phyloP scores from a whole-genome alignment of 2,113 vertebrate species.

The Sinocyclocheilus maitianheensis region DNA sequence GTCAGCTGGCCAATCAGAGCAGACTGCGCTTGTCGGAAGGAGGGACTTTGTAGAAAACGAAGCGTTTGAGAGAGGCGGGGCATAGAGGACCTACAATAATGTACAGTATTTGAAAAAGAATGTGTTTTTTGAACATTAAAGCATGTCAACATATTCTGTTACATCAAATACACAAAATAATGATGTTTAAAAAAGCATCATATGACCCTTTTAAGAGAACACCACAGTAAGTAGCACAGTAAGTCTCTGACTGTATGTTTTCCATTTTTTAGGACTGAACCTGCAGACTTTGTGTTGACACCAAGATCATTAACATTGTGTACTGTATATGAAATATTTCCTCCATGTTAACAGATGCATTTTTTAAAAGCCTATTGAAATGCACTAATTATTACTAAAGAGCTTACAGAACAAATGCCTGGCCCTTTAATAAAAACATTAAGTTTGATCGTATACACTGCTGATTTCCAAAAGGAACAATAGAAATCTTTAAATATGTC shows the following conservation, averaged over 20 bases:
- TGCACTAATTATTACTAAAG: neutral
- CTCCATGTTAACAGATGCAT: neutral
- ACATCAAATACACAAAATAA: too few relatives aligned
- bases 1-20: too few relatives aligned
- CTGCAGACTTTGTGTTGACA: neutral
- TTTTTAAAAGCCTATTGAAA: neutral
- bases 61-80: too few relatives aligned
- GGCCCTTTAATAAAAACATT: neutral
- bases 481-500: neutral
- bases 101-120: too few relatives aligned
- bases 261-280: neutral
- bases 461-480: neutral
- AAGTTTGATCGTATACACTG: neutral
- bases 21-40: too few relatives aligned
- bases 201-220: conserved; percentile 26
- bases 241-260: neutral
- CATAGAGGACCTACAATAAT: too few relatives aligned
- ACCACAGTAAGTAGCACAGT: neutral
- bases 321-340: too few relatives aligned
- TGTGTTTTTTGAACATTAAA: too few relatives aligned
- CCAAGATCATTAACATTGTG: neutral
- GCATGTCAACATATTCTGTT: too few relatives aligned
- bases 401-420: neutral
- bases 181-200: too few relatives aligned
- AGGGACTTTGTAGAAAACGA: too few relatives aligned